Conservation (phyloP, 2,797 vertebrate genomes). For the Dendrocincla tyrannina region DNA sequence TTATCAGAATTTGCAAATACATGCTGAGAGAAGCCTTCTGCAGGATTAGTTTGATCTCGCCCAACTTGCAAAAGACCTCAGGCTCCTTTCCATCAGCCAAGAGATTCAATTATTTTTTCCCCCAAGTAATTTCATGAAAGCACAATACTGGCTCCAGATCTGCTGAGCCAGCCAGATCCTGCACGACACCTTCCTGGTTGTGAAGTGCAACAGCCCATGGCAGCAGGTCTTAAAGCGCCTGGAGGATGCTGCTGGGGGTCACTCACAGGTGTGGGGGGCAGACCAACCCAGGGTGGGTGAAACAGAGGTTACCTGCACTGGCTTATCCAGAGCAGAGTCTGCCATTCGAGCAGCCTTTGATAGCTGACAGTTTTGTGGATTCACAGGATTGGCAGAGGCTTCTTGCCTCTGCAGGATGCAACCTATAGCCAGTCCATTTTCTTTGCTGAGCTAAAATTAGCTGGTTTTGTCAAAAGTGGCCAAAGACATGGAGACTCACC, state of each 20-base stretch:
- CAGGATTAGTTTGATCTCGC: slow-evolving; percentile 4
- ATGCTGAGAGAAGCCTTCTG: neutral
- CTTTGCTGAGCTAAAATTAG: slow-evolving; percentile 59
- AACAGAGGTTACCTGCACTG: neutral
- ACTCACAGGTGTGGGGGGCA: neutral
- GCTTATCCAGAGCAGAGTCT: neutral
- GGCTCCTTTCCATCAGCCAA: neutral
- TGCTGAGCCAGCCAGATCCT: slow-evolving; percentile 20
- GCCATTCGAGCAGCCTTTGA: neutral
- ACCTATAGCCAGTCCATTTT: slow-evolving; percentile 41
- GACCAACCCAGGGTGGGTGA: neutral
- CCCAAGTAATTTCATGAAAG: slow-evolving; percentile 11
- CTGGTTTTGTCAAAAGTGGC: slow-evolving; percentile 43
- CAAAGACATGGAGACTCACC: no score
- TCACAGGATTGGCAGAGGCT: neutral
- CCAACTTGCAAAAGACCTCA: neutral
- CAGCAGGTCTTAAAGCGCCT: neutral
- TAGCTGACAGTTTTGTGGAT: neutral
- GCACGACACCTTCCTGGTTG: neutral
- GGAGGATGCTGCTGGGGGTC: neutral
- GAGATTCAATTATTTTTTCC: neutral
- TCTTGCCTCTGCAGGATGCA: slow-evolving; percentile 54
- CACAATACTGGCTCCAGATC: slow-evolving; percentile 21
- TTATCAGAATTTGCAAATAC: neutral
- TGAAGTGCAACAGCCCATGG: neutral